A percentile compares a stretch with the other conserved stretches of the same genome.
Conservation (phyloP, 2,888 invertebrate species). For the Volucella inflata region DNA sequence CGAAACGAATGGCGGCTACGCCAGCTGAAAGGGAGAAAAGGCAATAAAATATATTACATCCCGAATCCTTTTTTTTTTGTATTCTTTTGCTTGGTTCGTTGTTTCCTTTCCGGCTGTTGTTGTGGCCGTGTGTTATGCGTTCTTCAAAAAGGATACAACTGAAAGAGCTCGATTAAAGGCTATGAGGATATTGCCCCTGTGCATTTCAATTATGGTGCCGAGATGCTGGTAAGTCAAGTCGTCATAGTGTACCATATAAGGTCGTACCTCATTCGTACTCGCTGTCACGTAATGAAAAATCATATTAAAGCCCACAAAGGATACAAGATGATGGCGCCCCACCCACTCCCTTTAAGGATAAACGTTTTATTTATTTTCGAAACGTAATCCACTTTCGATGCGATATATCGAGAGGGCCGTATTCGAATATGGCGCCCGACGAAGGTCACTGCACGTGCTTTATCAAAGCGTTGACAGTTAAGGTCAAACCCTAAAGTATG, state of each 20-base stretch:
- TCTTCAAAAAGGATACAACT: background rate
- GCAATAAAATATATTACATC: slow-evolving; percentile 71
- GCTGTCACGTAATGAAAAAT: slow-evolving; percentile 68
- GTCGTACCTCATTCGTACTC: slow-evolving; percentile 44
- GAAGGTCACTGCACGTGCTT: slow-evolving; percentile 49
- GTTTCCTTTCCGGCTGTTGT: slow-evolving; percentile 15
- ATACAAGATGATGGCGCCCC: background rate
- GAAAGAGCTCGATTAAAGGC: slow-evolving; percentile 30
- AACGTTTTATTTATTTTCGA: slow-evolving; percentile 48
- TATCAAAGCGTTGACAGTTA: slow-evolving; percentile 52
- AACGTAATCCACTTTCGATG: slow-evolving; percentile 41
- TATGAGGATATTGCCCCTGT: slow-evolving; percentile 59
- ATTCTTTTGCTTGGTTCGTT: slow-evolving; percentile 7
- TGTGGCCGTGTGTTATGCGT: slow-evolving; percentile 2
- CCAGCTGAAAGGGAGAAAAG: slow-evolving; percentile 21
- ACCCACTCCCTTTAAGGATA: slow-evolving; percentile 19
- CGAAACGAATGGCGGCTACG: slow-evolving; percentile 31
- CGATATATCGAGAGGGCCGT: slow-evolving; percentile 21
- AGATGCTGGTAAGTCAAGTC: no score
- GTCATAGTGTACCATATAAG: no score
- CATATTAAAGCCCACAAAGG: slow-evolving; percentile 53
- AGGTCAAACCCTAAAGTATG: slow-evolving; percentile 10
- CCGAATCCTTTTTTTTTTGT: slow-evolving; percentile 43
- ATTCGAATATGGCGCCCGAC: slow-evolving; percentile 45
- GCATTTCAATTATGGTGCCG: slow-evolving; percentile 58